Evolutionary conservation across 1,140 invertebrate genomes (phyloP), one percentile per base, ranked within the genome.

Genomic region (Drosophila leontia): DNA sequence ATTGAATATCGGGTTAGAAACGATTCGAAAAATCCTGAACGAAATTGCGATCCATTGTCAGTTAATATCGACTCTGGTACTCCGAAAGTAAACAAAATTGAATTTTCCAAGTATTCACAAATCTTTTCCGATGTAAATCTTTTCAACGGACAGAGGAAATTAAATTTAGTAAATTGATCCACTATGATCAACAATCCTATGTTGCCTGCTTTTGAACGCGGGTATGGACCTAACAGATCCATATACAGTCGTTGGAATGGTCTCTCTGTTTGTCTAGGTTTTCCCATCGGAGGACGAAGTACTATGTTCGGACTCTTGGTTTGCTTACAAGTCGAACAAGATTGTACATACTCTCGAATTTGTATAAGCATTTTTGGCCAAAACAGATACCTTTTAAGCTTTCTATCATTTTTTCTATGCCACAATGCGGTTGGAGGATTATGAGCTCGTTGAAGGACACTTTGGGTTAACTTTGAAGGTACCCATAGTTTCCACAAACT

Each of bases 171-270:
- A 17, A 44, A 44, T 44, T 19, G 42, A 44, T 44, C 42, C 42
- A 44, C n/a, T 44, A 44, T 44, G n/a, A 42, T 17, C n/a, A 44
- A 44, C 41, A 44, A 44, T 9, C 41, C 41, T 44, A 44, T 44
- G 17, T 44, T 44, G 9, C 41, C n/a, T 44, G 12, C 8, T 44
- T 44, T 44, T n/a, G 41, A 44, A 17, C n/a, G 41, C 8, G n/a
- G n/a, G 41, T 44, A 44, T 44, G 41, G 41, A 13, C 9, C 41
- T 17, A 44, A 44, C 8, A 44, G 9, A 44, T 44, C n/a, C 8
- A 17, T 44, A 44, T 44, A 44, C 1, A 44, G 41, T 12, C n/a
- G n/a, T 44, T 44, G 41, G 41, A 44, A 44, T 44, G n/a, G 41
- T 44, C n/a, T 17, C 41, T 44, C n/a, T 15, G n/a, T 13, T 17